These are phyloP conservation scores for Colius striatus DNA, from an alignment of 2,113 vertebrate genomes.

Conservation along the genomic window DNA sequence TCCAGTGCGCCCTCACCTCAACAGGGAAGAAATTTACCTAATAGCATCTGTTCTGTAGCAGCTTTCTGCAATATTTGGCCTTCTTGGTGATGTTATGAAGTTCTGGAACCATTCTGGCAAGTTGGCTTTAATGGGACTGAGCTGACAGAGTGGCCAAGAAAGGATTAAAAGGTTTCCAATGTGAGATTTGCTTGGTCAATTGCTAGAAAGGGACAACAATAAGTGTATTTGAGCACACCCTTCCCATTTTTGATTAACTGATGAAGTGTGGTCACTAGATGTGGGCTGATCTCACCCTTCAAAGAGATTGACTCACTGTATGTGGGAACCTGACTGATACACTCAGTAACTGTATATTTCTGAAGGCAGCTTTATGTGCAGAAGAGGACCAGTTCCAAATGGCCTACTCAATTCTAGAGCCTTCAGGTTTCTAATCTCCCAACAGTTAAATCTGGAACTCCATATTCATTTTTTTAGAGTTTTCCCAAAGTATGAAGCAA, in stretches of 20 bases:
- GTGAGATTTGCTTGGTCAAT: neutral
- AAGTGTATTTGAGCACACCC: neutral
- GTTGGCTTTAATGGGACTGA: neutral
- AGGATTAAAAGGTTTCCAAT: neutral
- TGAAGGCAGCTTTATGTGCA: neutral
- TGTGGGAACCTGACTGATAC: neutral
- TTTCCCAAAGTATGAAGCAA: neutral
- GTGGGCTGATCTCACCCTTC: neutral
- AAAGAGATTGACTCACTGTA: neutral
- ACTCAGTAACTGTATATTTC: neutral
- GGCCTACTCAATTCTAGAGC: neutral
- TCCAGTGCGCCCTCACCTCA: too few relatives aligned
- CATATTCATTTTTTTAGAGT: neutral
- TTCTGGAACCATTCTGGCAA: neutral
- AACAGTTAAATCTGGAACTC: neutral
- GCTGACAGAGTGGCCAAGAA: neutral
- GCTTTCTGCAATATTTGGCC: neutral
- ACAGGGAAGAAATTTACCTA: too few relatives aligned
- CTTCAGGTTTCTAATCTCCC: neutral
- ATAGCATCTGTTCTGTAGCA: neutral
- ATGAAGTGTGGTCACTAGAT: neutral
- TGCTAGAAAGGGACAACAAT: neutral
- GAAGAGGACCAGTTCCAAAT: neutral
- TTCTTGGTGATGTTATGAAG: accelerated
- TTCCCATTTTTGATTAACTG: neutral